Base-by-base conservation (phyloP, 30 jellyfish, hydroid and myxozoan genomes). In the Phacellophora camtschatica region DNA sequence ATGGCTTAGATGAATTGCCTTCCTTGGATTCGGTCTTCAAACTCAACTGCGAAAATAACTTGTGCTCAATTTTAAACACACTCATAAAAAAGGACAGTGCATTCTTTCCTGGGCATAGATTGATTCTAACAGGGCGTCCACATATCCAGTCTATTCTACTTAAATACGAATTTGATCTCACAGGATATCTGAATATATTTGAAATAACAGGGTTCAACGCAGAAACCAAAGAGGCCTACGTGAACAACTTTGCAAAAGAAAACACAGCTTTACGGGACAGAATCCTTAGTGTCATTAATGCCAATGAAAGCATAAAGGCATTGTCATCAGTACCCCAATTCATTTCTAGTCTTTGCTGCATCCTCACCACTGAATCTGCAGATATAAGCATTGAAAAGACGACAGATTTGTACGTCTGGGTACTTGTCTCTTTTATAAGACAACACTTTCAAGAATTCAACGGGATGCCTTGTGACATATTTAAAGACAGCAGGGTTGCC, bases 351-450 rank as follows among this genome's bases (percentile, higher is more conserved):
- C 50, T 72, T 33, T 72, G 86, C 36, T 12, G 74, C 30, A 51
- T 72, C 36, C 74, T 72, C 12, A 67, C 86, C 16, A 48, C 59
- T 11, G 58, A 72, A 31, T 2, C 54, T 29, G 37, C 41, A 19
- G 31, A 42, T 11, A 7, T 33, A 23, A 32, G 43, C 43, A 72
- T 18, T 25, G 35, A 53, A 29, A 29, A 25, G 19, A 16, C 46
- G 32, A 72, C 86, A n/a, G 86, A 72, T 3, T 37, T 72, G 8
- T 72, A 72, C 58, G 74, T 72, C 0, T 72, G 86, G 86, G 61
- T 72, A 5, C 74, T 72, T 9, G 71, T 72, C 0, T 30, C 74
- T 0, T 72, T 72, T 25, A 53, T 72, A 13, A 61, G 74, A 34
- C 74, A 72, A 46, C 86, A 72, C 54, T 54, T 72, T 19, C 15